Base-by-base conservation (phyloP, 2,797 vertebrate species). In the Fringilla coelebs region DNA sequence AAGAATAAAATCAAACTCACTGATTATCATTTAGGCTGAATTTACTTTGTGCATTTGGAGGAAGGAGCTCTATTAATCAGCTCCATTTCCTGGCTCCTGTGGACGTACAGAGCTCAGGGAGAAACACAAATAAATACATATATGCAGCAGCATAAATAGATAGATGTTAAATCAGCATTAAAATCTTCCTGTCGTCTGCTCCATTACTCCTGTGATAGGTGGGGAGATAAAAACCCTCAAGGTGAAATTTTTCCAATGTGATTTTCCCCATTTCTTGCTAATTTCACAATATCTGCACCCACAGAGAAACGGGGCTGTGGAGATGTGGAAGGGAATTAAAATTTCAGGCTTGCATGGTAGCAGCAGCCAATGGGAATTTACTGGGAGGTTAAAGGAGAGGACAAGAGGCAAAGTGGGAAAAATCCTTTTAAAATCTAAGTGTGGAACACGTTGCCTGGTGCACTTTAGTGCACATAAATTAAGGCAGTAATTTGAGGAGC, bases 51-150 rank as follows among this genome's bases (percentile, higher is more conserved):
- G 61, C 72, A 48, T 88, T 93, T 89, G 66, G 46, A 72, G 72
- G 89, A 95, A 83, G 85, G 43, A 92, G 76, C 71, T 93, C 90
- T 94, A 92, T 93, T 96, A 92, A 96, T 94, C 95, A 96, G 90
- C 49, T 95, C 90, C 86, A 80, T 89, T 96, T 93, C 87, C 67
- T 77, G 88, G 38, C 75, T 93, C 45, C 25, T 8, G 22, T 36
- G 65, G 60, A 81, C 13, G 3, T 60, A 77, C 28, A 3, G 34
- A 75, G 68, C 77, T 61, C 34, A 21, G 81, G 4, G 13, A 85
- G 88, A 85, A 95, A 76, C 87, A 86, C 74, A 45, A 75, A 90
- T 76, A 89, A 68, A 94, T 76, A 87, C 26, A 68, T 28, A 68
- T 40, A 40, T 58, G 21, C 49, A 32, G 29, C 14, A 70, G 41